These are phyloP conservation scores for Cheilosia urbana DNA, from an alignment of 2,888 invertebrate genomes.

Conservation along the genomic window DNA sequence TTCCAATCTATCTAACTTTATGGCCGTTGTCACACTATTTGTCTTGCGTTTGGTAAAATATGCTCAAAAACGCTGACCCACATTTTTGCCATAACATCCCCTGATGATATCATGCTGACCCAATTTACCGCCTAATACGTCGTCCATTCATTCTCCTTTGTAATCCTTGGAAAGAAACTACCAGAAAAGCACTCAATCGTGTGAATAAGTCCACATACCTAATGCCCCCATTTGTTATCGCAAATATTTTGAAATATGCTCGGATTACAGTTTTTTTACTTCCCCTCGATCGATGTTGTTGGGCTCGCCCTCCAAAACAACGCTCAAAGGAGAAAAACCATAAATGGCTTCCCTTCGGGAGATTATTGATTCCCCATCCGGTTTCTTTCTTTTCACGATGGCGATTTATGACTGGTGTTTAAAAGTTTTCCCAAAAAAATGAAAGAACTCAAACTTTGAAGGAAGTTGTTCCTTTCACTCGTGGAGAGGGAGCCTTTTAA, in stretches of 20 bases:
- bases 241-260: constrained; percentile 66
- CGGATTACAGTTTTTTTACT: constrained; percentile 40
- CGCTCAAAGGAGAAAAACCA: background rate
- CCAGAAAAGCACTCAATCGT: constrained; percentile 50
- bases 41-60: background rate
- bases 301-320: background rate
- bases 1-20: background rate
- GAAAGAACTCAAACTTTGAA: constrained; percentile 19
- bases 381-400: constrained; percentile 47
- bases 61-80: constrained; percentile 38
- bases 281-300: constrained; percentile 11
- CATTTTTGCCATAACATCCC: constrained; percentile 3
- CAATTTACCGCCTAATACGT: constrained; percentile 41
- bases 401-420: constrained; percentile 69
- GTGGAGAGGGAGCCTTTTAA: constrained; percentile 2
- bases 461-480: constrained; percentile 22
- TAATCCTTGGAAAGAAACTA: constrained; percentile 38
- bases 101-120: constrained; percentile 37
- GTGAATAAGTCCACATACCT: constrained; percentile 59
- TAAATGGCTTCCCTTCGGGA: constrained; percentile 52
- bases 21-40: background rate
- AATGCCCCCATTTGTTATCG: constrained; percentile 60
- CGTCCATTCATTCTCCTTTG: constrained; percentile 31
- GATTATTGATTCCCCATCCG: constrained; percentile 66
- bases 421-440: constrained; percentile 50